Base-by-base conservation (phyloP, 2,888 invertebrate species). In the Dorcus parallelipipedus region DNA sequence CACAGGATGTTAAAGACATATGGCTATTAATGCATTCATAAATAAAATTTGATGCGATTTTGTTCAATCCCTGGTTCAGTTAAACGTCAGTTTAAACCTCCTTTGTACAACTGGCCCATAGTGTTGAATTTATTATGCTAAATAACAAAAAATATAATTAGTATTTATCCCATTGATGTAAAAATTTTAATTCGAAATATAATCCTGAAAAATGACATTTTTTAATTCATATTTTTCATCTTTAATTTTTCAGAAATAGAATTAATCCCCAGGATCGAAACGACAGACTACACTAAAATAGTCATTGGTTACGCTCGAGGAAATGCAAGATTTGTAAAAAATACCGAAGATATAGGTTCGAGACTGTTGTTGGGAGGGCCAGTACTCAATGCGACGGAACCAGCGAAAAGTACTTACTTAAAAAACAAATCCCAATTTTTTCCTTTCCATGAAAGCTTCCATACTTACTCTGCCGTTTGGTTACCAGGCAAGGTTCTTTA, bases 381-480 rank as follows among this genome's bases (percentile, higher is more conserved):
- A 0, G 72, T 82, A 8, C 72, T 80, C 69, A 74, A 77, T 59
- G 41, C 57, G 2, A 66, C 71, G 3, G 74, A 78, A 38, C 70
- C 72, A 4, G 80, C 79, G 48, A 76, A 78, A 8, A 71, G 77
- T 17, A 67, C 80, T 17, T 67, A 81, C 1, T 56, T 55, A 20
- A 65, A 63, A 1, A 77, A 63, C 9, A 60, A 50, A 9, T 43
- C 39, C 5, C 14, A 48, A n/a, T 38, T 38, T 7, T 42, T 40
- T 9, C 64, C 65, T 3, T 65, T 52, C 43, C 38, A 56, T 9
- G 78, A 83, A 3, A 80, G 81, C 9, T 88, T 83, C 72, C 90
- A 91, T 66, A 77, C 78, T 1, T 91, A 85, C 71, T 80, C 82
- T 7, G 57, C 90, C 1, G 81, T 82, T 54, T 92, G 91, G 91